A percentile compares a stretch with the other conserved stretches of the same genome.
Evolutionary conservation across 2,113 vertebrate species (phyloP).

Genomic region (Sarotherodon lohbergeri): DNA sequence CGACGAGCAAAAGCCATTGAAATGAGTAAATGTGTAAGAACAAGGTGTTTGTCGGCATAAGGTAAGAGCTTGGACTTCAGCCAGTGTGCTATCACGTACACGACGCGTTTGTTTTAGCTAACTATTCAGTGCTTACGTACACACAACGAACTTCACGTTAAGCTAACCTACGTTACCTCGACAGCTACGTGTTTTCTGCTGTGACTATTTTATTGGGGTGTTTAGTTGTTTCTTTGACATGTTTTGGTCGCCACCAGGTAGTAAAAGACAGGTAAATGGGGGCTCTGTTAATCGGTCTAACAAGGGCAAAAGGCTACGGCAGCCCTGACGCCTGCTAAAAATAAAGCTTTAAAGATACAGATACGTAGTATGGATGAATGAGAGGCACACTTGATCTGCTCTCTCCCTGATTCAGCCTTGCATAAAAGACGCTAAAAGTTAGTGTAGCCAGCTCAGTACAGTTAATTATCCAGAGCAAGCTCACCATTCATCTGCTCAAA

Average conservation of each 20-base stretch:
- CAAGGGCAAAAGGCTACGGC: not conserved
- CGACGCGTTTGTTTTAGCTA: not conserved
- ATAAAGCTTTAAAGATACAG: not conserved
- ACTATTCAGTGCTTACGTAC: not conserved
- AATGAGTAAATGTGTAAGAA: not conserved
- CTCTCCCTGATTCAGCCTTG: not conserved
- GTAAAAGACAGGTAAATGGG: not conserved
- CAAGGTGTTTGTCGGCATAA: not conserved
- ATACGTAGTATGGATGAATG: not conserved
- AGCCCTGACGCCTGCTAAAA: not conserved
- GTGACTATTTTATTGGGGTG: not conserved
- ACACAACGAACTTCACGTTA: not conserved
- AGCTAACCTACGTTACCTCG: not conserved
- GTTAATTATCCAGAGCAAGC: not conserved
- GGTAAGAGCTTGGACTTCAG: not conserved
- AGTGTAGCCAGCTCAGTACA: not conserved
- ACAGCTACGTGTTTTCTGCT: not conserved
- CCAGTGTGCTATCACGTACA: not conserved
- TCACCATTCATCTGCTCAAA: not conserved
- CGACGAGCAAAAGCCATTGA: not conserved
- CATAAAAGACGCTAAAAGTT: not conserved
- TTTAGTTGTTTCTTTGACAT: not conserved
- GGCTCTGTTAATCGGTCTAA: not conserved
- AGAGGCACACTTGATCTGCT: not conserved
- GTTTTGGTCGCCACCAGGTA: not conserved